Conservation (phyloP, 2,797 vertebrate genomes). For the Brachymystax lenok region DNA sequence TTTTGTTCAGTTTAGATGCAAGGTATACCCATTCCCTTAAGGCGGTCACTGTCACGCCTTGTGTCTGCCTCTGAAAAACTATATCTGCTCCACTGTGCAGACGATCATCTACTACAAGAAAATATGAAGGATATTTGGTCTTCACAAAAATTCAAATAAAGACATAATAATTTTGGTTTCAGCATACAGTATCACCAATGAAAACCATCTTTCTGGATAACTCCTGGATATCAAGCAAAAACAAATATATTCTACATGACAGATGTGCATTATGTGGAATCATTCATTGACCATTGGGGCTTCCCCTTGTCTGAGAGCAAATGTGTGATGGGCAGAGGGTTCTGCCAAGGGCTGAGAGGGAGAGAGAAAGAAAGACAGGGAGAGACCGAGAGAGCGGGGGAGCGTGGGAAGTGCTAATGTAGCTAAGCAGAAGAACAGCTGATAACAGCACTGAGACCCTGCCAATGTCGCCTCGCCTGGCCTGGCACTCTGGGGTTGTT, state of each 20-base stretch:
- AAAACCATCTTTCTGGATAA: not conserved
- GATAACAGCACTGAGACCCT: conserved; percentile 56
- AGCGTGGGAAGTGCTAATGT: conserved; percentile 61
- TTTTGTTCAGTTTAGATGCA: not conserved
- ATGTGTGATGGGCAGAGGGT: conserved; percentile 22
- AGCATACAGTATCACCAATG: not conserved
- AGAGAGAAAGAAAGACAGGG: not conserved
- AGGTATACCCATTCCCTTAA: not conserved
- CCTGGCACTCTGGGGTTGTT: conserved; percentile 25
- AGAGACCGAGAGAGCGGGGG: not conserved
- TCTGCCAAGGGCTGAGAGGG: conserved; percentile 29
- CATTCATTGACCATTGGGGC: not conserved
- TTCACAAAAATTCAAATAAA: not conserved
- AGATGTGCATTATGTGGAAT: not conserved
- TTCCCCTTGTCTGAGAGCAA: conserved; percentile 1
- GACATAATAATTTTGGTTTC: not conserved
- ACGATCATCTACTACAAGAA: not conserved
- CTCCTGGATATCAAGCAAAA: not conserved
- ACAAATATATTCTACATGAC: not conserved
- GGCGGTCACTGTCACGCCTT: not conserved
- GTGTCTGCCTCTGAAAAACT: not conserved
- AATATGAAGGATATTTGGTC: not conserved
- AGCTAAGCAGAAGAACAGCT: conserved; percentile 56
- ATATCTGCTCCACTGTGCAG: not conserved
- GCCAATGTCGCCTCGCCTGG: conserved; percentile 29